Evolutionary conservation across 2,113 vertebrate species (phyloP).

Genomic region (Platysteira castanea): DNA sequence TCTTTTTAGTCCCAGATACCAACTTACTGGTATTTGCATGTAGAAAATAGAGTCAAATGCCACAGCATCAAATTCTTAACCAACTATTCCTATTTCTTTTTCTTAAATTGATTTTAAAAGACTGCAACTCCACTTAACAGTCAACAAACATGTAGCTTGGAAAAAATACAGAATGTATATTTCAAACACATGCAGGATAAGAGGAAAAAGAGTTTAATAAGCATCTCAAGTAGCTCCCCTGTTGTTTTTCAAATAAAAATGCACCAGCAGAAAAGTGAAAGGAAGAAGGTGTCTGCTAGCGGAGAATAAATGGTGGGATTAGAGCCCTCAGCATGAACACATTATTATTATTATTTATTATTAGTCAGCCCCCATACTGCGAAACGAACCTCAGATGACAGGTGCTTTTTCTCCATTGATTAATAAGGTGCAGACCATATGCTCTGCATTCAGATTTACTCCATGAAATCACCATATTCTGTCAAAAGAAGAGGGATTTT

Average conservation of each 20-base stretch:
- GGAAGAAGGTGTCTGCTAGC: neutral
- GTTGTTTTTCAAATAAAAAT: conserved; percentile 14
- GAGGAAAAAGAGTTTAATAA: neutral
- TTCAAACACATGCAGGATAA: neutral
- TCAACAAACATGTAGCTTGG: neutral
- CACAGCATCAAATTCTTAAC: neutral
- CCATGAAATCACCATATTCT: neutral
- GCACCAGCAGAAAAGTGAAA: neutral
- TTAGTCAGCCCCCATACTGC: conserved; percentile 3
- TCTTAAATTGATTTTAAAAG: neutral
- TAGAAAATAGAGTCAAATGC: neutral
- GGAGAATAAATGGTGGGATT: conserved; percentile 22
- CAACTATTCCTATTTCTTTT: neutral
- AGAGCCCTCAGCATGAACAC: conserved; percentile 44
- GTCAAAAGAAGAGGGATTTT: conserved; percentile 12
- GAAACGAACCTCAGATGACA: conserved; percentile 34
- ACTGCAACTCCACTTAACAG: neutral
- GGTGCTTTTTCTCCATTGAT: conserved; percentile 33
- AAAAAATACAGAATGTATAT: neutral
- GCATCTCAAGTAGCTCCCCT: neutral
- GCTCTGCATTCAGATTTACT: neutral
- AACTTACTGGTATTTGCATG: neutral
- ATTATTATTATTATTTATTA: conserved; percentile 62
- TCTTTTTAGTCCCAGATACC: neutral
- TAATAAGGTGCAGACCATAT: conserved; percentile 18